phyloP scores from a whole-genome alignment of 2,113 vertebrate species.

The Burhinus bistriatus region DNA sequence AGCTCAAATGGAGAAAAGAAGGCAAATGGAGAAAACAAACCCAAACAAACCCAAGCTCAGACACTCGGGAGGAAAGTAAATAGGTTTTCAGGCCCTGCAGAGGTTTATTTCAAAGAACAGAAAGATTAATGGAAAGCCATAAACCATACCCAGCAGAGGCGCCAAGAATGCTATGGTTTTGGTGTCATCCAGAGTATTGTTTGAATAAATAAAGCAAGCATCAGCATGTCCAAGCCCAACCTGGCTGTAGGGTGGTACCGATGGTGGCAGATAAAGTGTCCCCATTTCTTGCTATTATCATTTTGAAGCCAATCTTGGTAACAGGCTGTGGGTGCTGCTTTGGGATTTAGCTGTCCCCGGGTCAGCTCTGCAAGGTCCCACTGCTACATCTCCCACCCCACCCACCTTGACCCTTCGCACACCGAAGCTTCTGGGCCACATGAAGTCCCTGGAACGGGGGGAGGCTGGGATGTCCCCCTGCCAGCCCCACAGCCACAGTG shows the following conservation, averaged over 20 bases:
- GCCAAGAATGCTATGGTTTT: background rate
- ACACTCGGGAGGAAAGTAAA: background rate
- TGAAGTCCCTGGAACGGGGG: background rate
- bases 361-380: background rate
- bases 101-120: background rate
- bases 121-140: background rate
- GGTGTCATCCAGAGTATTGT: background rate
- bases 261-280: background rate
- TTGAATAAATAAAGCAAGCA: background rate
- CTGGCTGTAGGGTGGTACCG: background rate
- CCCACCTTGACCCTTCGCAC: background rate
- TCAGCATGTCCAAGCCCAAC: background rate
- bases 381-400: background rate
- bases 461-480: background rate
- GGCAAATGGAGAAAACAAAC: background rate
- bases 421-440: rapidly evolving
- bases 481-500: background rate
- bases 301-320: background rate
- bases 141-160: background rate
- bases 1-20: background rate
- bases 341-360: background rate
- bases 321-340: background rate
- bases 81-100: background rate
- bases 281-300: background rate
- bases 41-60: background rate